phyloP scores from a whole-genome alignment of 2,797 vertebrate species.

The Novumbra hubbsi region DNA sequence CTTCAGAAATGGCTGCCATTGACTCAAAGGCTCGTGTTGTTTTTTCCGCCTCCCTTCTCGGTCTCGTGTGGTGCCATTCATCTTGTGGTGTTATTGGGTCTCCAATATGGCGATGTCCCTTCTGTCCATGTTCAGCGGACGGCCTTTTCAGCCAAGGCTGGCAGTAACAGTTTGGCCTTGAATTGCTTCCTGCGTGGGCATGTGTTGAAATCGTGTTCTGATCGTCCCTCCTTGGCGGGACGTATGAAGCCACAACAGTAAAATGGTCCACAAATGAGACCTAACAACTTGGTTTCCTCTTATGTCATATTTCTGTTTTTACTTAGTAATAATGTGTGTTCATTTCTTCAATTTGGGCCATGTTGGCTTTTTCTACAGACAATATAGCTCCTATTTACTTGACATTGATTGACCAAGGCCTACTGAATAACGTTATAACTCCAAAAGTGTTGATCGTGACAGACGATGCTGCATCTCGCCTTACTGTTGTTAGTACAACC shows the following conservation, averaged over 20 bases:
- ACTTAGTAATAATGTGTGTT: not conserved
- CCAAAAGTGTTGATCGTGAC: not conserved
- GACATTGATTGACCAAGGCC: not conserved
- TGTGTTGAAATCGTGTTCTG: conserved; percentile 53
- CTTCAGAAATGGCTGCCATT: conserved; percentile 23
- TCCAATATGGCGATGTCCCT: conserved; percentile 42
- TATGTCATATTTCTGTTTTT: conserved; percentile 12
- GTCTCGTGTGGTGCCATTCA: not conserved
- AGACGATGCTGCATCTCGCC: not conserved
- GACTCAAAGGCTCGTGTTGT: not conserved
- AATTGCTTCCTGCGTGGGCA: conserved; percentile 57
- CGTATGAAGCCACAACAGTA: conserved; percentile 37
- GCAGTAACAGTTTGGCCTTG: conserved; percentile 47
- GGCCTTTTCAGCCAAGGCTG: conserved; percentile 50
- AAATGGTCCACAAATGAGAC: conserved; percentile 19
- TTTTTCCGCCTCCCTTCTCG: not conserved
- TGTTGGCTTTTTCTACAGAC: not conserved
- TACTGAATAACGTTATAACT: not conserved
- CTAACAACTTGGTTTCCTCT: conserved; percentile 21
- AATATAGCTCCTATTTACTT: not conserved
- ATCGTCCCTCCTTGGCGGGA: conserved; percentile 31
- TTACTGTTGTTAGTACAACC: not conserved
- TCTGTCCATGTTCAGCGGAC: conserved; percentile 38
- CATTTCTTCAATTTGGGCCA: not conserved
- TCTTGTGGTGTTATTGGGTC: conserved; percentile 61